Evolutionary conservation across 2,888 invertebrate species (phyloP).

Genomic region (Drosophila glabriapex): DNA sequence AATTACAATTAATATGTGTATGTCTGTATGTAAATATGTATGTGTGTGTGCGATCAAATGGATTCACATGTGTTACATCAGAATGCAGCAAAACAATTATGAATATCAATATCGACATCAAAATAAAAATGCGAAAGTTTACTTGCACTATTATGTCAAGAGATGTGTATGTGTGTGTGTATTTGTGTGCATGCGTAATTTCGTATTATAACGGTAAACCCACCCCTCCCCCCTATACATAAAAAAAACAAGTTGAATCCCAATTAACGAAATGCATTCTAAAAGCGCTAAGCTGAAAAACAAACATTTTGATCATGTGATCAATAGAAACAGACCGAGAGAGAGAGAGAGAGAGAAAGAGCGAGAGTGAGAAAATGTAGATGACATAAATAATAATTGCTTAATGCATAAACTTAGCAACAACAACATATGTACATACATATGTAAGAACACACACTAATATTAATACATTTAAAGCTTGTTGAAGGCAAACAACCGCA

Average conservation of each 20-base stretch:
- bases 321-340: neutral
- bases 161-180: neutral
- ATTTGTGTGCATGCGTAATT: neutral
- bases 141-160: neutral
- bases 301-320: slow-evolving; percentile 40
- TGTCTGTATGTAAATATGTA: neutral
- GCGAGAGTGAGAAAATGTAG: neutral
- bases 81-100: neutral
- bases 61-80: neutral
- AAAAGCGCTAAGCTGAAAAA: slow-evolving; percentile 10
- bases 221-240: too few relatives aligned
- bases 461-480: neutral
- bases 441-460: neutral
- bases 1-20: neutral
- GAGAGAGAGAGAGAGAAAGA: slow-evolving; percentile 1
- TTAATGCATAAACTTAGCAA: slow-evolving; percentile 25
- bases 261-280: slow-evolving; percentile 18
- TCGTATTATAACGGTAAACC: neutral
- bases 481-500: slow-evolving; percentile 16
- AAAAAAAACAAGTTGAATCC: slow-evolving; percentile 8
- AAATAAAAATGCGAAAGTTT: neutral
- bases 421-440: slow-evolving; percentile 5
- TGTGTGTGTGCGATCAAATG: neutral
- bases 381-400: slow-evolving; percentile 23
- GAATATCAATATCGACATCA: neutral